phyloP scores from a whole-genome alignment of 2,797 vertebrate genomes.

The Sebastes melanostomus region DNA sequence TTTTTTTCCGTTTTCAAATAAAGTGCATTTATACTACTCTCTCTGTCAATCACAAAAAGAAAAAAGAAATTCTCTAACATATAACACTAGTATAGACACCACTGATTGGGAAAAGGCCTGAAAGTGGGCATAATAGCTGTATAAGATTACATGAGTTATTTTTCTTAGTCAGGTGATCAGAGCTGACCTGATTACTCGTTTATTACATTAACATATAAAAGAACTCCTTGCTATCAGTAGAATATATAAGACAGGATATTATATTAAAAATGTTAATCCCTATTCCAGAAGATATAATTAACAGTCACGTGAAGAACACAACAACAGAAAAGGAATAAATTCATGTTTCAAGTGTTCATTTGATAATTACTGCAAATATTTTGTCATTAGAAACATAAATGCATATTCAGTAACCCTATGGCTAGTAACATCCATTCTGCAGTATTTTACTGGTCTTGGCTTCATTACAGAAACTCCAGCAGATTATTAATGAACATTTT shows the following conservation, averaged over 20 bases:
- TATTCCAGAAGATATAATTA: constrained; percentile 67
- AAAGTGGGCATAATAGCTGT: constrained; percentile 56
- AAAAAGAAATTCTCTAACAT: constrained; percentile 46
- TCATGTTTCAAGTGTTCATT: constrained; percentile 61
- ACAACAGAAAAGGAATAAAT: constrained; percentile 45
- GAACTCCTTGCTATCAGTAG: constrained; percentile 47
- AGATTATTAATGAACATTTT: not conserved
- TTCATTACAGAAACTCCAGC: constrained; percentile 10
- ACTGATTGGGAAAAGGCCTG: constrained; percentile 66
- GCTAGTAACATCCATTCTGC: constrained; percentile 54
- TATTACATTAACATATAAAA: constrained; percentile 68
- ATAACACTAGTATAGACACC: constrained; percentile 63
- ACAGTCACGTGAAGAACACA: constrained; percentile 73
- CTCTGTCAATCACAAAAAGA: constrained; percentile 51
- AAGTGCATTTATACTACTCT: constrained; percentile 82
- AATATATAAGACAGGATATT: constrained; percentile 61
- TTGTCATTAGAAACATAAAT: constrained; percentile 60
- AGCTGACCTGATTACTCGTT: constrained; percentile 42
- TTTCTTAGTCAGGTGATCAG: constrained; percentile 53
- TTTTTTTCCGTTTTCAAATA: constrained; percentile 68
- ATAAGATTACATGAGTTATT: constrained; percentile 54
- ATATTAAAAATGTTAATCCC: constrained; percentile 56
- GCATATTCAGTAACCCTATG: constrained; percentile 65
- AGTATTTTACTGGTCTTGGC: constrained; percentile 32
- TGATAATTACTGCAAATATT: constrained; percentile 60